Evolutionary conservation across 1,140 invertebrate genomes (phyloP), one percentile per base, ranked within the genome.

Genomic region (Drosophila santomea): DNA sequence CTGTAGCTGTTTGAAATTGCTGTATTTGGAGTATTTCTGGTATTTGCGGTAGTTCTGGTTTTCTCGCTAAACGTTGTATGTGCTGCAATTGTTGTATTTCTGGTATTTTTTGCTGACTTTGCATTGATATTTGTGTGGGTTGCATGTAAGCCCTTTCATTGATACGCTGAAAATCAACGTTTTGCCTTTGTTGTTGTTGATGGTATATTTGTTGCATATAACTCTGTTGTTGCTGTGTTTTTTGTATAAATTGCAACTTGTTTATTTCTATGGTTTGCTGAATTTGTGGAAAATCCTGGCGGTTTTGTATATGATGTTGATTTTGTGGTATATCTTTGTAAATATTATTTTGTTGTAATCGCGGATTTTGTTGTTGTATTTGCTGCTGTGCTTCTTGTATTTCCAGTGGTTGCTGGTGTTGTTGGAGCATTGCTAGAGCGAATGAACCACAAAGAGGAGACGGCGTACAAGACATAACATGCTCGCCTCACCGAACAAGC

Each of bases 391-490:
- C 39, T 63, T 56, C 41, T 60, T 60, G 55, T 23, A 41, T 50
- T 43, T 60, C 25, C 36, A 48, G 44, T 32, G 32, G 28, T 43
- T 60, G 38, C 4, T 39, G 38, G 14, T 39, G 38, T 56, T 75
- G 47, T 58, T 75, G 52, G 52, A 74, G 48, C 72, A 76, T 76
- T 67, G 61, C 73, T 48, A 75, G 39, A n/a, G 72, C 64, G 50
- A 68, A 68, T 68, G 64, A 47, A 74, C 38, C 55, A 56, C 51
- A 52, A 51, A 51, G 59, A 36, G 47, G 61, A 51, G 28, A 66
- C 36, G 62, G 60, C 20, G 61, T 66, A 23, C 32, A 68, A 66
- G 47, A 68, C 61, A 64, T 64, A 64, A 64, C 61, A 63, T 63
- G 38, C 25, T 63, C 60, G 55, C 60, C 39, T 25, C n/a, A 10